These are phyloP conservation scores for Bombus balteatus DNA, from an alignment of 1,140 invertebrate species.

Conservation along the genomic window DNA sequence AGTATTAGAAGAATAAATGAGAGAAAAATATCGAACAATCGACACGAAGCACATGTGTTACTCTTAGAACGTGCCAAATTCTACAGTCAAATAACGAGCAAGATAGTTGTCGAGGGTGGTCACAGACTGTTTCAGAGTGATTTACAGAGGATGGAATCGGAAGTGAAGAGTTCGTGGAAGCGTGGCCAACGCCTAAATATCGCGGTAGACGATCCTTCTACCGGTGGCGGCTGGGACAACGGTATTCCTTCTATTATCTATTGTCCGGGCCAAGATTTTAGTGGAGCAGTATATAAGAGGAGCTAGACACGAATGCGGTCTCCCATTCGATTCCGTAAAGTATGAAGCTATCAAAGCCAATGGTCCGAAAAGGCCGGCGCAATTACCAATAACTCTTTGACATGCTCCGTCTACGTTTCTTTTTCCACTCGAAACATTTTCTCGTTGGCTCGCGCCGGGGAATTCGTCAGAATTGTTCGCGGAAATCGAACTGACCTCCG, in stretches of 20 bases:
- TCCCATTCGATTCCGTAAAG: slow-evolving; percentile 80
- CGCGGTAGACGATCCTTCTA: slow-evolving; percentile 52
- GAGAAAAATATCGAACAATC: neutral
- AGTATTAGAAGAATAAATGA: neutral
- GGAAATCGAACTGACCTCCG: slow-evolving; percentile 42
- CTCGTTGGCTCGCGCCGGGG: slow-evolving; percentile 4
- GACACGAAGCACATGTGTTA: too few relatives aligned
- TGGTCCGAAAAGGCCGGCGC: slow-evolving; percentile 77
- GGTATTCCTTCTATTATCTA: slow-evolving; percentile 76
- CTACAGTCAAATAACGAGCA: neutral
- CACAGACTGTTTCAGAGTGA: slow-evolving; percentile 30
- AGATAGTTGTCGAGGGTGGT: neutral
- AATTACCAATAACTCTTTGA: slow-evolving; percentile 82
- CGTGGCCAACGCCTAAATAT: slow-evolving; percentile 57
- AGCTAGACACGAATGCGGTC: slow-evolving; percentile 72
- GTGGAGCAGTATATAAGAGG: slow-evolving; percentile 73
- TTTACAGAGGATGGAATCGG: slow-evolving; percentile 25
- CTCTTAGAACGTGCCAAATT: neutral
- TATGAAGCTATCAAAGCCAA: slow-evolving; percentile 82
- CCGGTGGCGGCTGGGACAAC: neutral
- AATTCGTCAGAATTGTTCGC: slow-evolving; percentile 45
- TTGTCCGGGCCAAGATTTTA: slow-evolving; percentile 77
- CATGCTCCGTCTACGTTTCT: slow-evolving; percentile 71
- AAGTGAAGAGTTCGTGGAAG: slow-evolving; percentile 13
- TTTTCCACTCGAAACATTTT: slow-evolving; percentile 67